These are phyloP conservation scores for Xiphophorus maculatus DNA, from an alignment of 2,113 vertebrate species.

Conservation along the genomic window DNA sequence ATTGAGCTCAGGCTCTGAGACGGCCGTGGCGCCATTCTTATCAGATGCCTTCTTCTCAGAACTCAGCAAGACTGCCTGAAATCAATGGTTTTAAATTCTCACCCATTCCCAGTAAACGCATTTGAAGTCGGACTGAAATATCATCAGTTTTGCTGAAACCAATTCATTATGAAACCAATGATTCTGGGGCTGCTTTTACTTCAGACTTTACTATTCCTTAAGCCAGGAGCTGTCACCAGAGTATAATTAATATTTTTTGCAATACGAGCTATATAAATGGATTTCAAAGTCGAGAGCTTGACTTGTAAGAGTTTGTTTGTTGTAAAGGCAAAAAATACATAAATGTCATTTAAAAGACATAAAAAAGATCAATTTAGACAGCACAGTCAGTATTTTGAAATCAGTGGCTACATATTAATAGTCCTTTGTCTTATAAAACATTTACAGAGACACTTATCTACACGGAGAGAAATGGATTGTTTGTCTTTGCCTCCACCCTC, in stretches of 20 bases:
- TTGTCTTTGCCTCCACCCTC: conserved; percentile 72
- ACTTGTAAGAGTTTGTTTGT: conserved; percentile 2
- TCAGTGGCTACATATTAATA: conserved; percentile 5
- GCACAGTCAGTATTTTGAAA: conserved; percentile 18
- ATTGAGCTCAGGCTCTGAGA: conserved; percentile 66
- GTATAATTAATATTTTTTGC: background rate
- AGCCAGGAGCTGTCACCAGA: background rate
- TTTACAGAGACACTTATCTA: conserved; percentile 35
- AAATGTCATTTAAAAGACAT: background rate
- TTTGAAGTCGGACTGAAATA: conserved; percentile 32
- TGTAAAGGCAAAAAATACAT: background rate
- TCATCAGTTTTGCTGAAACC: conserved; percentile 5
- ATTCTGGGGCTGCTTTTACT: background rate
- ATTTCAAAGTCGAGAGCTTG: background rate
- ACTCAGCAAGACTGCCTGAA: conserved; percentile 61
- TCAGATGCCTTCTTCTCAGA: conserved; percentile 65
- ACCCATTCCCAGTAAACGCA: background rate
- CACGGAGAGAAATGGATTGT: conserved; percentile 49
- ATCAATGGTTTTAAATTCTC: conserved; percentile 43
- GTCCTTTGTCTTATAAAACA: conserved; percentile 47
- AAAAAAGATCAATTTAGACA: background rate
- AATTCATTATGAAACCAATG: background rate
- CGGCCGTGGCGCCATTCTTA: conserved; percentile 74
- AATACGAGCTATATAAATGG: background rate
- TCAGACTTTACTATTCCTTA: background rate